Percentiles rank a stretch among this genome's conserved stretches.
Evolutionary conservation across 2,888 invertebrate genomes (phyloP).

Genomic region (Pristionchus fissidentatus): DNA sequence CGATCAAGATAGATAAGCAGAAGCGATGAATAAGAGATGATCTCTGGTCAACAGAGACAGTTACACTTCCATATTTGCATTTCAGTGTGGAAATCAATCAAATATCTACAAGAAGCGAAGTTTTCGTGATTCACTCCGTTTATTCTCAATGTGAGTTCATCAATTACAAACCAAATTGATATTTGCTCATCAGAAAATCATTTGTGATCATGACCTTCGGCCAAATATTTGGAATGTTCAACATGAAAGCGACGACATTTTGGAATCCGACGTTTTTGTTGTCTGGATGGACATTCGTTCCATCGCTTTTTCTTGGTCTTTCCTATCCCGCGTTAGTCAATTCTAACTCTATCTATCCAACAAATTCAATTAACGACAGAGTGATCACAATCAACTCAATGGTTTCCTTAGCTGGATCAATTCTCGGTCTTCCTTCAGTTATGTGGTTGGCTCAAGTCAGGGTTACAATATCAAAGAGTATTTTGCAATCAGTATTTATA

Average conservation of each 20-base stretch:
- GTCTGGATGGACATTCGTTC: background rate
- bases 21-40: no score
- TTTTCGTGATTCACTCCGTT: background rate
- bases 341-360: background rate
- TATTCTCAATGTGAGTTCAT: background rate
- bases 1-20: no score
- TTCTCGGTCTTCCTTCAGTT: background rate
- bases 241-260: background rate
- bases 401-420: background rate
- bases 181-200: background rate
- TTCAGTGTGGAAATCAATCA: background rate
- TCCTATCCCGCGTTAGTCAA: background rate
- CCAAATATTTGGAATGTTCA: constrained; percentile 15
- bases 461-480: background rate
- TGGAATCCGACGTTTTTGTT: constrained; percentile 1
- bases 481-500: background rate
- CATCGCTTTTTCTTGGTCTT: background rate
- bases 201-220: background rate
- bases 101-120: constrained; percentile 2
- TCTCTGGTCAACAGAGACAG: no score
- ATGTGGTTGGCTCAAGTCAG: background rate
- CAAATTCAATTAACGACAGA: background rate
- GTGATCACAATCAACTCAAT: constrained; percentile 10
- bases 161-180: no score
- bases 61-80: no score